Conservation (phyloP, 64 coral and sea anemone species). For the Platygyra sinensis region DNA sequence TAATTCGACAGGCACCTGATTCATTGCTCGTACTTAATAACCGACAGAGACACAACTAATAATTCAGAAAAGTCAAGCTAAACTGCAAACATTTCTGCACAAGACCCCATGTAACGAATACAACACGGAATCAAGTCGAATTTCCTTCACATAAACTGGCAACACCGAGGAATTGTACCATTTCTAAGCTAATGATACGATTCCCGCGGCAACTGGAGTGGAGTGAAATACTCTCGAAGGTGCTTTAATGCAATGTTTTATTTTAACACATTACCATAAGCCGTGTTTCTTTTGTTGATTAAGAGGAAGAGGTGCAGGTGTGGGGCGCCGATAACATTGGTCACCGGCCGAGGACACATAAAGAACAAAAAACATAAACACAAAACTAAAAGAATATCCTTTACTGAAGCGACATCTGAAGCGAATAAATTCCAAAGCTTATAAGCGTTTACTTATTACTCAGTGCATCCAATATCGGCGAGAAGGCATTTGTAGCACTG, state of each 20-base stretch:
- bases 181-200: too few species aligned
- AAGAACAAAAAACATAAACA: background rate
- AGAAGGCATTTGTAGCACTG: background rate
- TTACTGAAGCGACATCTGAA: background rate
- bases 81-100: background rate
- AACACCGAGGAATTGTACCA: too few species aligned
- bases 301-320: background rate
- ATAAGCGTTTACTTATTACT: background rate
- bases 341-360: background rate
- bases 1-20: background rate
- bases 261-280: background rate
- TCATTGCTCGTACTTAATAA: background rate
- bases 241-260: background rate
- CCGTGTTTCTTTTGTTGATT: constrained; percentile 9
- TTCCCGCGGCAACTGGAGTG: background rate
- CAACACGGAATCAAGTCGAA: too few species aligned
- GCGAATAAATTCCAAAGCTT: background rate
- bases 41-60: background rate
- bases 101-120: background rate
- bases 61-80: background rate
- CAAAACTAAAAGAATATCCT: background rate
- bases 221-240: background rate
- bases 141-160: too few species aligned
- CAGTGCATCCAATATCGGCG: background rate
- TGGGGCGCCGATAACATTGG: background rate